A percentile compares a stretch with the other conserved stretches of the same genome.
Conservation (phyloP, 1,140 invertebrate species). For the Drosophila ironensis region DNA sequence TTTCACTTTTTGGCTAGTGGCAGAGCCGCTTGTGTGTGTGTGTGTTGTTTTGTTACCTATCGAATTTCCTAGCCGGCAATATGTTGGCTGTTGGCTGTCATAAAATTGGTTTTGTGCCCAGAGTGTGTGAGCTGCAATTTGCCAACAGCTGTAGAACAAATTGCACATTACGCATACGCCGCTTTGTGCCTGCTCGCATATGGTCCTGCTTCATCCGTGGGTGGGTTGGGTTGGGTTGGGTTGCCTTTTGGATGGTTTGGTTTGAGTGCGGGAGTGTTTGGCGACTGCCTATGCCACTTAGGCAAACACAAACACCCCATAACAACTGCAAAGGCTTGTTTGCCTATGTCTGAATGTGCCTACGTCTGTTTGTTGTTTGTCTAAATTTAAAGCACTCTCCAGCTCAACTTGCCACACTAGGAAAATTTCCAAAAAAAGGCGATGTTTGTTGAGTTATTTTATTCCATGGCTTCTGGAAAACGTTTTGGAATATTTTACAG, state of each 20-base stretch:
- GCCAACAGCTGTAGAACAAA: constrained; percentile 71
- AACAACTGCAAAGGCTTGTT: constrained; percentile 58
- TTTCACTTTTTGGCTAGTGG: constrained; percentile 6
- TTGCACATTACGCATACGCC: constrained; percentile 77
- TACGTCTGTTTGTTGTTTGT: constrained; percentile 57
- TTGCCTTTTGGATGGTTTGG: background rate
- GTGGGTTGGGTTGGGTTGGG: too few species aligned
- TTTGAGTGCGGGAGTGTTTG: constrained; percentile 6
- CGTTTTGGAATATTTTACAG: too few species aligned
- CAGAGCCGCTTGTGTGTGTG: constrained; percentile 3
- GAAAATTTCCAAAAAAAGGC: too few species aligned
- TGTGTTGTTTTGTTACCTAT: constrained; percentile 52
- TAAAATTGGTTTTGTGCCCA: constrained; percentile 49
- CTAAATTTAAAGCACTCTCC: constrained; percentile 69
- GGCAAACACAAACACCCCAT: constrained; percentile 32
- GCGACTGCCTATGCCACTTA: constrained; percentile 37
- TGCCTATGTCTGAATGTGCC: constrained; percentile 45
- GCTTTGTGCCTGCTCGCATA: constrained; percentile 35
- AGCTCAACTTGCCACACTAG: constrained; percentile 10
- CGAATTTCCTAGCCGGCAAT: constrained; percentile 57
- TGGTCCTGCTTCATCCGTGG: background rate
- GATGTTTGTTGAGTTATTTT: background rate
- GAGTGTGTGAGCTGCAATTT: constrained; percentile 53
- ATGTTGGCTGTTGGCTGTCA: constrained; percentile 57
- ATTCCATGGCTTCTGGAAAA: background rate